Base-by-base conservation (phyloP, 2,888 invertebrate species). In the Tipula unca region DNA sequence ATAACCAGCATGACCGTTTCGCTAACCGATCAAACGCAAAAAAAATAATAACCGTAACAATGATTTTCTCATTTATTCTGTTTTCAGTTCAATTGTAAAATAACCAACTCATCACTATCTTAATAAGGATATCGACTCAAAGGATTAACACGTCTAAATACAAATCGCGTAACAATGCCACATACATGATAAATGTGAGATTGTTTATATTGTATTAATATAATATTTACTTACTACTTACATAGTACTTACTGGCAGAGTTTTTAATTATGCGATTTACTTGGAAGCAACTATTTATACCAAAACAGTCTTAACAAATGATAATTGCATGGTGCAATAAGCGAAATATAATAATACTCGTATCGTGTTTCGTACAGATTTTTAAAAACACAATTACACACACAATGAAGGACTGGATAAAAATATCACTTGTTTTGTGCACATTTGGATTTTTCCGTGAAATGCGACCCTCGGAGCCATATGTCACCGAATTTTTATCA, bases 401-500 rank as follows among this genome's bases (percentile, higher is more conserved):
- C 39, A 48, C 29, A 85, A 87, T 94, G 93, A 88, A 93, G 89
- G 90, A 91, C 87, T 96, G 96, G 96, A 89, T 94, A 85, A 92
- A 92, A 89, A 93, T 95, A 86, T 95, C 95, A 0, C 89, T 95
- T 85, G 90, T 96, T 85, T 90, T 97, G 14, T 96, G 96, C 89
- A 91, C 94, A 48, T 97, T 96, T 89, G 97, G 97, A 1, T 94
- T 96, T 88, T 91, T 97, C 85, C 94, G 97, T 87, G 97, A 97
- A 90, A 93, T 97, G 86, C 92, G 97, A n/a, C 97, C 97, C 0
- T 96, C 96, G 0, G 97, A 97, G 88, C 96, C 97, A 0, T 97
- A 95, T 89, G 93, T 97, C 1, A 95, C 95, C 0, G 95, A 96
- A 89, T 97, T 95, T 89, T 90, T 97, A 39, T 92, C 94, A 10